Evolutionary conservation across 1,140 invertebrate genomes (phyloP), one percentile per base, ranked within the genome.

Genomic region (Thaumetopoea pityocampa): DNA sequence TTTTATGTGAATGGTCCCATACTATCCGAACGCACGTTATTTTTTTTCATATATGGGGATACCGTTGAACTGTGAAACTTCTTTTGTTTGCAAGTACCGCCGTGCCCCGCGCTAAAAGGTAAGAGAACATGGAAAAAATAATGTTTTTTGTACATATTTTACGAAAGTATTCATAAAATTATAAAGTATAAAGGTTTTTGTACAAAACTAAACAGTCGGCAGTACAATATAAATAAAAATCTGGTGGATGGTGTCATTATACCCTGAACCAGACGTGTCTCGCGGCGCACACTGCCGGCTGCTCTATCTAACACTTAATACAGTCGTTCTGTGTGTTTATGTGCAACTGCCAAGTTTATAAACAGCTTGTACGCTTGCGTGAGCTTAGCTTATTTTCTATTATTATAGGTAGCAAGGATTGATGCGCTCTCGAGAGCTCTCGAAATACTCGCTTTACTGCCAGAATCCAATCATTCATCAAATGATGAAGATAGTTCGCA

Each of bases 401-500:
- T 34, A 7, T 7, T 44, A 11, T 35, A 44, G 23, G 41, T 44
- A 10, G n/a, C n/a, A n/a, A n/a, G n/a, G n/a, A n/a, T n/a, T n/a
- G 23, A 43, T 43, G 33, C 38, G 17, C 26, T 47, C 43, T 52
- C 24, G 41, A 50, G 47, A 43, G 49, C 36, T 41, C 46, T 30
- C 36, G 30, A 46, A 46, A 32, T 52, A 41, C 36, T 40, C 23
- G 36, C 49, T 46, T 46, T 52, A 24, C 19, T 52, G 49, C 49
- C 43, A 41, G 42, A 41, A 52, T 32, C 40, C 41, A 52, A 24
- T 52, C 33, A 42, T 10, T 30, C 26, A 43, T 50, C 33, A 50
- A 30, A 50, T 43, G 38, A 43, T 50, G 47, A 46, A 46, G 49
- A 52, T 41, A 52, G 41, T 28, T 45, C 35, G 41, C 28, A 51